phyloP scores from a whole-genome alignment of 2,113 vertebrate genomes.

The Vimba vimba region DNA sequence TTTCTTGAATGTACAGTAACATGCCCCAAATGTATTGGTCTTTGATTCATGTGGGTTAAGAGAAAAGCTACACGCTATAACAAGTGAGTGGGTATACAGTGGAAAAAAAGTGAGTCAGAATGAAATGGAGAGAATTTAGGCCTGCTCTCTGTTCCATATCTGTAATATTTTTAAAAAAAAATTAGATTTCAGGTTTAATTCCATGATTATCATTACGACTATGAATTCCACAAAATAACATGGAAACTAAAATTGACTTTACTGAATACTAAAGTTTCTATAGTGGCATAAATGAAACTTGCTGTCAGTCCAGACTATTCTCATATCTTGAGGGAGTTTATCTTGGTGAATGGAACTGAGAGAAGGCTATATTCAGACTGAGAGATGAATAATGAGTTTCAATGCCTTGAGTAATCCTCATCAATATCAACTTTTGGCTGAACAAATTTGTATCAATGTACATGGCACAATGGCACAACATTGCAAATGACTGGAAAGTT shows the following conservation, averaged over 20 bases:
- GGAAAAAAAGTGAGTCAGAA: constrained; percentile 50
- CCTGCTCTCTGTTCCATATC: constrained; percentile 27
- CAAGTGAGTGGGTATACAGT: constrained; percentile 29
- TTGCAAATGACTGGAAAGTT: neutral
- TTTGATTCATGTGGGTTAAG: constrained; percentile 1
- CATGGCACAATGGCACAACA: neutral
- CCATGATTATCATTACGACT: neutral
- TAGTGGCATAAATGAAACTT: neutral
- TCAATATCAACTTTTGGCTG: constrained; percentile 27
- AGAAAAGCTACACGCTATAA: neutral
- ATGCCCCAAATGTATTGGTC: neutral
- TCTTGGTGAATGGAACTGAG: constrained; percentile 37
- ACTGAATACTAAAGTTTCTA: constrained; percentile 19
- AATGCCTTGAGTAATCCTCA: constrained; percentile 26
- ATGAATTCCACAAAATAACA: constrained; percentile 11
- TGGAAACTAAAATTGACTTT: constrained; percentile 1
- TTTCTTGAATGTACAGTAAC: constrained; percentile 14
- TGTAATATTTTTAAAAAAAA: constrained; percentile 6
- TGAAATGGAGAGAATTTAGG: constrained; percentile 26
- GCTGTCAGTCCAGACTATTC: neutral
- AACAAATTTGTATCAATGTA: neutral
- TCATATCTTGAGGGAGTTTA: constrained; percentile 33
- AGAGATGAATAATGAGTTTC: constrained; percentile 38
- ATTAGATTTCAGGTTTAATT: neutral
- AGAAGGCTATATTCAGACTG: constrained; percentile 41